Conservation (phyloP, 2,797 vertebrate genomes). For the Petrocephalus schoutedeni region DNA sequence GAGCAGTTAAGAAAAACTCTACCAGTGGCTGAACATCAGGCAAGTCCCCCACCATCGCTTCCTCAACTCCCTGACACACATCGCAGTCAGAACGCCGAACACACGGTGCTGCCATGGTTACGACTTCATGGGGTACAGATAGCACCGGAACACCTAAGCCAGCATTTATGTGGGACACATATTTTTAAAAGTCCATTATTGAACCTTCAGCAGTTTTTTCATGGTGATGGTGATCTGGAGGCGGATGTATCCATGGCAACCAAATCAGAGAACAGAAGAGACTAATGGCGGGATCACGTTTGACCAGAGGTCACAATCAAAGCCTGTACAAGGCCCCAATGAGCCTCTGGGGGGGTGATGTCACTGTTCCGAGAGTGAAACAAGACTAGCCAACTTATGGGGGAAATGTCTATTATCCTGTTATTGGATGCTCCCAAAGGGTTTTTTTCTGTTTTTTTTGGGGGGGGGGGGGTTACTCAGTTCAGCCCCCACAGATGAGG, state of each 20-base stretch:
- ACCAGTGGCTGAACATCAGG: background rate
- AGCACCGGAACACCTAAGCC: background rate
- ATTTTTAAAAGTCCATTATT: background rate
- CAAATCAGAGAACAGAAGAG: slow-evolving; percentile 9
- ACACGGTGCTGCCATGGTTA: background rate
- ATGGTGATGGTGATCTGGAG: background rate
- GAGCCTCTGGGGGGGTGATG: background rate
- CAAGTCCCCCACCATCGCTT: background rate
- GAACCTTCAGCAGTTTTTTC: background rate
- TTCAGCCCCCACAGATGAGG: background rate
- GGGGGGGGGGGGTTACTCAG: background rate
- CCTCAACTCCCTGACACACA: background rate
- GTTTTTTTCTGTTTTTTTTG: background rate
- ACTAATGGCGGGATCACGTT: background rate
- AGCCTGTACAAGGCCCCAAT: background rate
- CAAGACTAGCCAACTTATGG: background rate
- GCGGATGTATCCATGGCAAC: background rate
- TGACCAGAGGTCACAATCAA: background rate
- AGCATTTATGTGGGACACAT: background rate
- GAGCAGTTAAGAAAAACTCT: background rate
- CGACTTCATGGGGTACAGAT: too few relatives aligned
- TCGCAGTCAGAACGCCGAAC: background rate
- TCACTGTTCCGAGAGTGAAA: background rate
- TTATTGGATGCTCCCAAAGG: background rate
- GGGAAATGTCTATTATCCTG: background rate